These are phyloP conservation scores for Biston stratarius DNA, from an alignment of 2,888 invertebrate genomes.

Conservation along the genomic window DNA sequence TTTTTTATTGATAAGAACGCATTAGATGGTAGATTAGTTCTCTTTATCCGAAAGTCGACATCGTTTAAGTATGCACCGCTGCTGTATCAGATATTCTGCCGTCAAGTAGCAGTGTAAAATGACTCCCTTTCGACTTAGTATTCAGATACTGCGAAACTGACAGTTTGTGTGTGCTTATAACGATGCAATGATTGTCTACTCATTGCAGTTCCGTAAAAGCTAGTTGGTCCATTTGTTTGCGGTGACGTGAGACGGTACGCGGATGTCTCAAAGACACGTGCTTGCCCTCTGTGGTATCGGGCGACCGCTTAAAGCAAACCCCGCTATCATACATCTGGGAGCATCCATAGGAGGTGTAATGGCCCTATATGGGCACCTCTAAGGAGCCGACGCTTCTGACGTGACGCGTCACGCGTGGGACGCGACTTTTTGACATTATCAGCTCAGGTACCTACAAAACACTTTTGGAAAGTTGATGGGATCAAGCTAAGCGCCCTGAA, in stretches of 20 bases:
- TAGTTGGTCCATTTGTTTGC: slow-evolving; percentile 77
- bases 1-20: too few relatives aligned
- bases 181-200: slow-evolving; percentile 56
- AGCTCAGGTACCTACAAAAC: slow-evolving; percentile 63
- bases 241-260: slow-evolving; percentile 76
- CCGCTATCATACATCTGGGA: slow-evolving; percentile 69
- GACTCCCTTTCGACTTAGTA: slow-evolving; percentile 29
- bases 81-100: too few relatives aligned
- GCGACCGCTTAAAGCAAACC: slow-evolving; percentile 71
- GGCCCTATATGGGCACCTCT: slow-evolving; percentile 80
- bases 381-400: slow-evolving; percentile 72
- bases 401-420: slow-evolving; percentile 74
- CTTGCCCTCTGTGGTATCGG: slow-evolving; percentile 72
- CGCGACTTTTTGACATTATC: slow-evolving; percentile 72
- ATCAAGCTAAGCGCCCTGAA: slow-evolving; percentile 35
- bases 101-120: neutral
- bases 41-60: too few relatives aligned
- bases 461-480: slow-evolving; percentile 60
- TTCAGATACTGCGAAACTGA: slow-evolving; percentile 4
- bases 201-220: slow-evolving; percentile 57
- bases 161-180: slow-evolving; percentile 48
- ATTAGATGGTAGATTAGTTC: too few relatives aligned
- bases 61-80: too few relatives aligned
- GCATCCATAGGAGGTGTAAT: slow-evolving; percentile 78
- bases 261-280: slow-evolving; percentile 78